Conservation (phyloP, 2,888 invertebrate genomes). For the Drosophila setosimentum region DNA sequence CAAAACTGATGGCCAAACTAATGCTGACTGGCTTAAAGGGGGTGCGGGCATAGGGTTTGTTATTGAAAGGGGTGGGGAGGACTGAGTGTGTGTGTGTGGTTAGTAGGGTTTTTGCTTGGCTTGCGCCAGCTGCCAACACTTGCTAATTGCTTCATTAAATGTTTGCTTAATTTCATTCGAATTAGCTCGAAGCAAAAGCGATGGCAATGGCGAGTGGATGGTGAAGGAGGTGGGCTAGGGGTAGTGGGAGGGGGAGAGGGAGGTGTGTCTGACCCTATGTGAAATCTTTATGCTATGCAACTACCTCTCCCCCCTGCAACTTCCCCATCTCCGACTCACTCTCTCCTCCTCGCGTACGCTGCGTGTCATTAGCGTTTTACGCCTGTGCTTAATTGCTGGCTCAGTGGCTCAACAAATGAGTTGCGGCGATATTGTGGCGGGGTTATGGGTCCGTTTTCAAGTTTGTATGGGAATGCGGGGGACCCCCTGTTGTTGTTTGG, state of each 20-base stretch:
- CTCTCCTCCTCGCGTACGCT: background rate
- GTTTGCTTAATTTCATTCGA: slow-evolving; percentile 79
- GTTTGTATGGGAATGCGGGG: background rate
- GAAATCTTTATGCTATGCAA: slow-evolving; percentile 1
- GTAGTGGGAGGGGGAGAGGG: background rate
- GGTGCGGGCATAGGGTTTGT: background rate
- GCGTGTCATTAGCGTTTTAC: slow-evolving; percentile 53
- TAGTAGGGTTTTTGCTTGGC: slow-evolving; percentile 3
- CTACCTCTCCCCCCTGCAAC: background rate
- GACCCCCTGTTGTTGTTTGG: background rate
- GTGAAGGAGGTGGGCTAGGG: background rate
- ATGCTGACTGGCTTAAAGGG: slow-evolving; percentile 7
- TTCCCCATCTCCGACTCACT: background rate
- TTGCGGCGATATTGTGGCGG: background rate
- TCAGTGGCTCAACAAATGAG: slow-evolving; percentile 49
- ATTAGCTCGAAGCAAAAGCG: slow-evolving; percentile 64
- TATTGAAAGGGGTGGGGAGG: background rate
- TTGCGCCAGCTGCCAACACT: slow-evolving; percentile 60
- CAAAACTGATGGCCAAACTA: slow-evolving; percentile 50
- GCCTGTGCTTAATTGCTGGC: slow-evolving; percentile 59
- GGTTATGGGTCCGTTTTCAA: background rate
- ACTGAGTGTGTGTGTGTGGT: background rate
- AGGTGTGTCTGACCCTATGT: slow-evolving; percentile 9
- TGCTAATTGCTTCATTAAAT: slow-evolving; percentile 81
- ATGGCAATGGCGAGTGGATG: slow-evolving; percentile 8